Evolutionary conservation across 2,888 invertebrate species (phyloP).

Genomic region (Troides helena): DNA sequence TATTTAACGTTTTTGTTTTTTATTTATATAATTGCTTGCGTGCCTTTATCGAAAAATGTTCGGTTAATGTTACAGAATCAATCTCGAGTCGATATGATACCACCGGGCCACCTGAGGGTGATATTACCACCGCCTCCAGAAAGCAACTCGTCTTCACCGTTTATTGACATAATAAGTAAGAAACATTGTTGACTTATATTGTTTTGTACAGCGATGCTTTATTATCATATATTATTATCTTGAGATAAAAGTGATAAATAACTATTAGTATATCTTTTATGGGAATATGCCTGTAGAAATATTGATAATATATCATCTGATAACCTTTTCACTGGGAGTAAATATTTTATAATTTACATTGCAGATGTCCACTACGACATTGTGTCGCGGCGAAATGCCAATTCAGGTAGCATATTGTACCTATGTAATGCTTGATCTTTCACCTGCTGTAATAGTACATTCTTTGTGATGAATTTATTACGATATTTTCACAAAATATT

Average conservation of each 20-base stretch:
- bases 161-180: constrained; percentile 63
- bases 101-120: constrained; percentile 64
- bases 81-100: constrained; percentile 57
- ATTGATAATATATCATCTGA: background rate
- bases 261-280: background rate
- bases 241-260: background rate
- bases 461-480: background rate
- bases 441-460: background rate
- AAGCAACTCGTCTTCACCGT: constrained; percentile 59
- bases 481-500: background rate
- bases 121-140: constrained; percentile 63
- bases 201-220: constrained; percentile 4
- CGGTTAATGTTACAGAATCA: constrained; percentile 60
- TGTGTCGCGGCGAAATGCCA: constrained; percentile 11
- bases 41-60: constrained; percentile 42
- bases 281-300: background rate
- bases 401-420: constrained; percentile 16
- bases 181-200: constrained; percentile 11
- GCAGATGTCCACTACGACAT: background rate
- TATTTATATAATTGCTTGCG: constrained; percentile 63
- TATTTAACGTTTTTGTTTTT: constrained; percentile 51
- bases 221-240: background rate
- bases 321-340: background rate
- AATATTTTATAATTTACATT: background rate
- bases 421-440: constrained; percentile 13